Conservation (phyloP, 2,113 vertebrate genomes). For the Terrapene triunguis region DNA sequence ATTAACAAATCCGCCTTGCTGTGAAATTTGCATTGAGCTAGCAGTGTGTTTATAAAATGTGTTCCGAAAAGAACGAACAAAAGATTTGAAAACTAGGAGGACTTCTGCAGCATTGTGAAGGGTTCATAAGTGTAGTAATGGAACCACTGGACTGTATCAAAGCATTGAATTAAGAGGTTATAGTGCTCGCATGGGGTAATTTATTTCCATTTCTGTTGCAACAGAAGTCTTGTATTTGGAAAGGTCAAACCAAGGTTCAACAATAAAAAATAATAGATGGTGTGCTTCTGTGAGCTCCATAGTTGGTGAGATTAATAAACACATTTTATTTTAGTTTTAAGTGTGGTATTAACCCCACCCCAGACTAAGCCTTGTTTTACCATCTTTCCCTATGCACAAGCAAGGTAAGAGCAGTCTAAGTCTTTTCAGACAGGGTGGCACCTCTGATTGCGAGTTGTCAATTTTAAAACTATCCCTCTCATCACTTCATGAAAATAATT, state of each 20-base stretch:
- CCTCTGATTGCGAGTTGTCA: not conserved
- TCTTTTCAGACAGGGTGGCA: not conserved
- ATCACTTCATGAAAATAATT: not conserved
- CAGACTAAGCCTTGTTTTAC: not conserved
- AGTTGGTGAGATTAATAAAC: slow-evolving; percentile 31
- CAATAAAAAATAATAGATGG: not conserved
- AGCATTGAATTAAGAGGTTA: not conserved
- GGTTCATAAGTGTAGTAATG: not conserved
- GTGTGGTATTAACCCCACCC: not conserved
- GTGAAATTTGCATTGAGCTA: not conserved
- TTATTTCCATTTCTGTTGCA: not conserved
- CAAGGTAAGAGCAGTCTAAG: not conserved
- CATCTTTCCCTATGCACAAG: not conserved
- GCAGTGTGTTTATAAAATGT: not conserved
- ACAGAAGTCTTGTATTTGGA: not conserved
- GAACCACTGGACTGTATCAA: slow-evolving; percentile 8
- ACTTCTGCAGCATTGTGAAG: slow-evolving; percentile 56
- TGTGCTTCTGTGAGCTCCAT: not conserved
- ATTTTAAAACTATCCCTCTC: not conserved
- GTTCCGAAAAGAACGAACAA: not conserved
- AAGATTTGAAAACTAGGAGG: not conserved
- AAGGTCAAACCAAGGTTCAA: slow-evolving; percentile 24
- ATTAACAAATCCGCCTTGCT: not conserved
- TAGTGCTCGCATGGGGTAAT: not conserved
- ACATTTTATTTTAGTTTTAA: slow-evolving; percentile 4